Evolutionary conservation across 2,888 invertebrate species (phyloP).

Genomic region (Alviniconcha strummeri): DNA sequence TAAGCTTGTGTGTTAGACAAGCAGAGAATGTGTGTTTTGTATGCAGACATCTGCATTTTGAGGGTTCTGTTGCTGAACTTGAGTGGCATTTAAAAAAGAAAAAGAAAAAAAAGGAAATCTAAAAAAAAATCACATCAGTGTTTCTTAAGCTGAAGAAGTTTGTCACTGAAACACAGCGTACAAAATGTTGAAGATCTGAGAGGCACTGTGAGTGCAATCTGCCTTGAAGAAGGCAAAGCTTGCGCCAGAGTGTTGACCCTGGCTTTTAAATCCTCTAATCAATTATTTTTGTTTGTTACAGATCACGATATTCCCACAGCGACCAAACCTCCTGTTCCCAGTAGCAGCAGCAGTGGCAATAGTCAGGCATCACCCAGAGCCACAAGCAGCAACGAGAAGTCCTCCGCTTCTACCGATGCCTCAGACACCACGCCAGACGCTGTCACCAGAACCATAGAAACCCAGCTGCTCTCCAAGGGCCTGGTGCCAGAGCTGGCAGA

Average conservation of each 20-base stretch:
- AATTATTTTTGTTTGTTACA: background rate
- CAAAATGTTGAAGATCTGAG: too few species aligned
- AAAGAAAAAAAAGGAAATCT: too few species aligned
- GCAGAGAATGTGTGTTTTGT: background rate
- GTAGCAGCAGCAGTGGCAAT: background rate
- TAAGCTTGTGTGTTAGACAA: background rate
- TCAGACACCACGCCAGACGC: background rate
- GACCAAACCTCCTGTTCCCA: slow-evolving; percentile 12
- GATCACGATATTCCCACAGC: slow-evolving; percentile 11
- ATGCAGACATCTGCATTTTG: background rate
- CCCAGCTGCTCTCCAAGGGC: background rate
- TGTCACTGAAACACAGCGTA: too few species aligned
- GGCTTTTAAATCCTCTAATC: too few species aligned
- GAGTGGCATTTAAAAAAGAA: too few species aligned
- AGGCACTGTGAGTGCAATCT: too few species aligned
- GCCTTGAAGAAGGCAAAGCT: too few species aligned
- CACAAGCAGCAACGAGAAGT: background rate
- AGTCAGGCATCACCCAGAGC: background rate
- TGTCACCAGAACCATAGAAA: background rate
- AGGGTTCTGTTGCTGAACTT: too few species aligned
- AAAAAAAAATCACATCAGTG: too few species aligned
- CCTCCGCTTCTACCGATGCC: background rate
- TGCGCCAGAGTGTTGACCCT: too few species aligned
- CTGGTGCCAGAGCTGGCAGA: background rate
- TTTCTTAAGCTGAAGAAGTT: too few species aligned